Percentiles rank a stretch among this genome's conserved stretches.
Conservation (phyloP, 2,113 vertebrate genomes). For the Gasterosteus nipponicus region DNA sequence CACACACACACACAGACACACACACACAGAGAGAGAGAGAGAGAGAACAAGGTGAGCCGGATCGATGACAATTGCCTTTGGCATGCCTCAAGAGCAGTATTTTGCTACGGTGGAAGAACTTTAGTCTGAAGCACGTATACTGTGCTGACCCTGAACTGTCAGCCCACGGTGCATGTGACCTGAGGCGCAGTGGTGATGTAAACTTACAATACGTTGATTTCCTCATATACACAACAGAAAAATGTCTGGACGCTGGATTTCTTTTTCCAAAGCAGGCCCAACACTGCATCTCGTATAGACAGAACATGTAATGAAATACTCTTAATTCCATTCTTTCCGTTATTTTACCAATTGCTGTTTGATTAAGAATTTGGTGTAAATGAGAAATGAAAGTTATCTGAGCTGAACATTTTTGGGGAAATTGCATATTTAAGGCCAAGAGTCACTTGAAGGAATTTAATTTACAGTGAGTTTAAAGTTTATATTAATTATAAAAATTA, state of each 20-base stretch:
- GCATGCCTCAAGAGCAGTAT: conserved; percentile 57
- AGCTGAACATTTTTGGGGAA: background rate
- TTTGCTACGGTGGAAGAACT: conserved; percentile 36
- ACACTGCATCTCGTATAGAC: background rate
- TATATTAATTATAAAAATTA: background rate
- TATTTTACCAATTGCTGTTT: background rate
- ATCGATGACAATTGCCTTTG: conserved; percentile 59
- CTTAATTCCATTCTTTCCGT: background rate
- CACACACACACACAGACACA: background rate
- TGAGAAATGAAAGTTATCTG: background rate
- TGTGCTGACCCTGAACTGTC: conserved; percentile 48
- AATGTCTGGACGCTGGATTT: background rate
- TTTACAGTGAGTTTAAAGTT: background rate
- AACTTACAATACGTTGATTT: conserved; percentile 35
- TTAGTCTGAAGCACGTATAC: conserved; percentile 35
- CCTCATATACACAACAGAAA: background rate
- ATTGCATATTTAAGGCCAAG: background rate
- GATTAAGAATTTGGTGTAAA: background rate
- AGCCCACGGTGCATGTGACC: conserved; percentile 21
- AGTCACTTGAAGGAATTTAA: background rate
- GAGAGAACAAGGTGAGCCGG: conserved; percentile 46
- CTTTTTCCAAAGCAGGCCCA: background rate
- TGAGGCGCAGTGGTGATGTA: conserved; percentile 28
- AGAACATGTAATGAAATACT: background rate
- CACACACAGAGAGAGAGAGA: too few species aligned